Conservation (phyloP, 2,888 invertebrate genomes). For the Eretmocerus hayati region DNA sequence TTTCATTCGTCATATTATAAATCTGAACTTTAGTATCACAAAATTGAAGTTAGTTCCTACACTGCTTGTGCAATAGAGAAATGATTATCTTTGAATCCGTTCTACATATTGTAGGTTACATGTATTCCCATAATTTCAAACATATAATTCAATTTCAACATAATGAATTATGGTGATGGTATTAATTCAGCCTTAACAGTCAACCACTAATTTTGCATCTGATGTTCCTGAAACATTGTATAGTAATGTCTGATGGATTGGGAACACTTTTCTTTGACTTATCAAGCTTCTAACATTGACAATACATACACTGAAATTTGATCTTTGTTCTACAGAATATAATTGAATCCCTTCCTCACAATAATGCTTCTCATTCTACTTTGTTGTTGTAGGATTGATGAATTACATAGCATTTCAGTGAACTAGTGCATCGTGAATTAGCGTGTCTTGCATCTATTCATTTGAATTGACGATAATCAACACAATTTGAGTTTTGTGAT, state of each 20-base stretch:
- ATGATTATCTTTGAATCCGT: too few species aligned
- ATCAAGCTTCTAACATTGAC: conserved; percentile 9
- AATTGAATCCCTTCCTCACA: too few species aligned
- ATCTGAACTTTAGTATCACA: too few species aligned
- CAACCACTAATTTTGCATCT: conserved; percentile 43
- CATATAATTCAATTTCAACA: conserved; percentile 1
- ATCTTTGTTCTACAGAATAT: too few species aligned
- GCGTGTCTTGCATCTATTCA: conserved; percentile 18
- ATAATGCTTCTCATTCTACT: not conserved
- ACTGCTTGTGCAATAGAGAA: too few species aligned
- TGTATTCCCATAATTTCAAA: too few species aligned
- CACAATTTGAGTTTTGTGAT: not conserved
- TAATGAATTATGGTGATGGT: conserved; percentile 42
- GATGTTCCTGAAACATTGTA: conserved; percentile 39
- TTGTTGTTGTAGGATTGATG: conserved; percentile 8
- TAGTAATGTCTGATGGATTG: too few species aligned
- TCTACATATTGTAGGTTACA: too few species aligned
- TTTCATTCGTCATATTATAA: too few species aligned
- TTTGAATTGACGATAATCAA: conserved; percentile 12
- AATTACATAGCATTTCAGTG: conserved; percentile 7
- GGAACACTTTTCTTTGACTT: conserved; percentile 25
- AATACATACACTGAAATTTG: conserved; percentile 13
- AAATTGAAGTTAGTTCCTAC: too few species aligned
- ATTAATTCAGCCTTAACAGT: conserved; percentile 38
- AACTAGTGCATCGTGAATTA: not conserved